phyloP scores from a whole-genome alignment of 2,113 vertebrate genomes.

The Apistogramma diplotaenia region DNA sequence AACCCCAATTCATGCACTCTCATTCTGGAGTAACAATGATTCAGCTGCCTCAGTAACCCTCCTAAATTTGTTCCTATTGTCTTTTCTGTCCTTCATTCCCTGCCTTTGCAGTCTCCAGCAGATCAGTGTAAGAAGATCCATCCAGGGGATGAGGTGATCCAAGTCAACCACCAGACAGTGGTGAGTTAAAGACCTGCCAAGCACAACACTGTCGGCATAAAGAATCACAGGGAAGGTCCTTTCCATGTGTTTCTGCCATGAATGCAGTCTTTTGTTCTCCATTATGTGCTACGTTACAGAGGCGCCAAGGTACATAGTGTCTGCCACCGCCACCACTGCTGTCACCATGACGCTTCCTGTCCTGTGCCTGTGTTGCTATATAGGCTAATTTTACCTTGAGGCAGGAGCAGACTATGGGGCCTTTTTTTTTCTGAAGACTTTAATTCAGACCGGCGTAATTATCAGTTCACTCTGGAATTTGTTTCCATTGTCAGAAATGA shows the following conservation, averaged over 20 bases:
- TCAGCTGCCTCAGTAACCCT: neutral
- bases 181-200: slow-evolving; percentile 52
- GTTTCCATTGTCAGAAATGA: slow-evolving; percentile 33
- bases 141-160: slow-evolving; percentile 75
- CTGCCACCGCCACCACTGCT: slow-evolving; percentile 14
- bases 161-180: slow-evolving; percentile 78
- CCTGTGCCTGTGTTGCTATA: slow-evolving; percentile 46
- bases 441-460: slow-evolving; percentile 33
- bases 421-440: slow-evolving; percentile 41
- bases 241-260: slow-evolving; percentile 4
- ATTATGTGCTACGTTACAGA: slow-evolving; percentile 27
- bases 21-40: neutral
- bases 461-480: slow-evolving; percentile 24
- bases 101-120: slow-evolving; percentile 67
- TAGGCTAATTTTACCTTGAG: slow-evolving; percentile 50
- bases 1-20: neutral
- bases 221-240: neutral
- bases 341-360: slow-evolving; percentile 25
- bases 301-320: slow-evolving; percentile 30
- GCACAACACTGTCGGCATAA: neutral
- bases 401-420: slow-evolving; percentile 36
- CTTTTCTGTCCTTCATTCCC: neutral
- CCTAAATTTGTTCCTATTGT: neutral
- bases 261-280: slow-evolving; percentile 8
- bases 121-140: slow-evolving; percentile 78